Base-by-base conservation (phyloP, 2,888 invertebrate genomes). In the Bombylius major region DNA sequence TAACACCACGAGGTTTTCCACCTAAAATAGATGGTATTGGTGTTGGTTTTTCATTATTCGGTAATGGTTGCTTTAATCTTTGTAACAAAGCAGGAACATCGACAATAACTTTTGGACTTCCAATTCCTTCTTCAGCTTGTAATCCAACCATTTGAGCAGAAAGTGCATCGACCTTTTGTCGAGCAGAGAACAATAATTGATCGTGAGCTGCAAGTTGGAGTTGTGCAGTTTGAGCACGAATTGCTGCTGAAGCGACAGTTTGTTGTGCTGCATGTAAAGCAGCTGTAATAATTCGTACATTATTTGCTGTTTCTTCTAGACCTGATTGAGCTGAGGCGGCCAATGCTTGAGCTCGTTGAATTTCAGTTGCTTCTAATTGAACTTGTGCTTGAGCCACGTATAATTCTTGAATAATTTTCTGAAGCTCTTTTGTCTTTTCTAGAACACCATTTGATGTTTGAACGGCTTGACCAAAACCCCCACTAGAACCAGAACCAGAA, bases 191-290 rank as follows among this genome's bases (percentile, higher is more conserved):
- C 6, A 75, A 58, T 44, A 75, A 59, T 58, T 75, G 74, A 60
- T 75, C 73, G 53, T 74, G 74, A 0, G 75, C 74, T 4, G 73
- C 72, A 55, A 75, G 58, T 62, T 75, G 75, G 4, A 75, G 59
- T 55, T 73, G 75, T 0, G 74, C 73, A 1, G 71, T 70, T 62
- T 75, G 75, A 0, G 74, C 73, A 4, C 72, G 65, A 42, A 74
- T 69, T 0, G 74, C 74, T 5, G 72, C 66, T 3, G 67, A 63
- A 3, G 74, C 74, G 44, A 74, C 73, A 55, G 69, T 69, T 59
- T 73, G 71, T 54, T 75, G 75, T 0, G 74, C 72, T 44, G 65
- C 68, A 60, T 73, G 72, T 57, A 75, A 58, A 0, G 69, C 66
- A 4, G 70, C 68, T 1, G 71, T 68, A 8, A 74, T 66, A 46